Evolutionary conservation across 53 echinoderm and acorn worm species (phyloP).

Genomic region (Mesocentrotus franciscanus): DNA sequence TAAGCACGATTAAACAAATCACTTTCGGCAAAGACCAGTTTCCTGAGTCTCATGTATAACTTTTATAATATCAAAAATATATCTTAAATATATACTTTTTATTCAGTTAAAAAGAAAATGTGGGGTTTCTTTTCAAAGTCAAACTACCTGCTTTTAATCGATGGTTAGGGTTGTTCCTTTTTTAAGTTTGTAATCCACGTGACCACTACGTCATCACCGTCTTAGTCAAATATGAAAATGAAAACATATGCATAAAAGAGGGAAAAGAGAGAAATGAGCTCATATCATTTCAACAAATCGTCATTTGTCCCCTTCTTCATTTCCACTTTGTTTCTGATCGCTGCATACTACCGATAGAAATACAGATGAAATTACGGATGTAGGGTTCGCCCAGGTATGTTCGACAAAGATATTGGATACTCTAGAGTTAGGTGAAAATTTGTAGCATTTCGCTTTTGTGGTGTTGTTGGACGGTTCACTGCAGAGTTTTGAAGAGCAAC

Average conservation of each 20-base stretch:
- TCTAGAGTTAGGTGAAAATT: background rate
- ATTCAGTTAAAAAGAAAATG: too few species aligned
- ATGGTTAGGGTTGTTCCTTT: background rate
- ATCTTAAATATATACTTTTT: too few species aligned
- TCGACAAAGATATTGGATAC: background rate
- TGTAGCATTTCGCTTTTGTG: background rate
- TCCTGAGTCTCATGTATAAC: too few species aligned
- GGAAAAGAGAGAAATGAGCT: background rate
- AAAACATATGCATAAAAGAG: background rate
- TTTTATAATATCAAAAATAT: too few species aligned
- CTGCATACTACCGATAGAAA: conserved; percentile 53
- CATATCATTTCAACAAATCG: conserved; percentile 22
- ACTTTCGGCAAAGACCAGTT: too few species aligned
- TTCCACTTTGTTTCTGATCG: conserved; percentile 24
- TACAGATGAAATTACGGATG: conserved; percentile 32
- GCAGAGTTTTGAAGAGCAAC: background rate
- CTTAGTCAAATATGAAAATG: background rate
- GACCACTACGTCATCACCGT: background rate
- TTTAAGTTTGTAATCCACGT: background rate
- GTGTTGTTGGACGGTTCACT: background rate
- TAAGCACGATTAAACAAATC: too few species aligned
- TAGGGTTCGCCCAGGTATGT: background rate
- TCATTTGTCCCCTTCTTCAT: conserved; percentile 32
- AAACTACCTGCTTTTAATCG: too few species aligned
- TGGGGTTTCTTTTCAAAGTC: too few species aligned